phyloP scores from a whole-genome alignment of 2,113 vertebrate species.

The Urocitellus parryii region DNA sequence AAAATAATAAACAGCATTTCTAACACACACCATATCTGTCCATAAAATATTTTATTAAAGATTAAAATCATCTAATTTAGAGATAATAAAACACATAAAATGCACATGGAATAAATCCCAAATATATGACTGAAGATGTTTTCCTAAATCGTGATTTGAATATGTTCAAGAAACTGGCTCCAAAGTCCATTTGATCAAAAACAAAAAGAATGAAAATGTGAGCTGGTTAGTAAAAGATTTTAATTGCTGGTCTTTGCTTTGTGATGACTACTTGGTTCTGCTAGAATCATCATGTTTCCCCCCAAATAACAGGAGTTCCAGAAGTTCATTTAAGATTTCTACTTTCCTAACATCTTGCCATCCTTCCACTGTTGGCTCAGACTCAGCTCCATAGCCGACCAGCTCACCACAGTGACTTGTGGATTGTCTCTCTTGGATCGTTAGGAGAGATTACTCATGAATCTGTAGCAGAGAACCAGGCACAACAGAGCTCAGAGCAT shows the following conservation, averaged over 20 bases:
- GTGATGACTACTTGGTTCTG: neutral
- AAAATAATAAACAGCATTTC: slow-evolving; percentile 22
- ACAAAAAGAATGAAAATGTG: neutral
- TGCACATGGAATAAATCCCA: neutral
- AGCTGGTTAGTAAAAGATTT: neutral
- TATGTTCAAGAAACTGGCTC: neutral
- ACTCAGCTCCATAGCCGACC: neutral
- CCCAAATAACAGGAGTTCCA: neutral
- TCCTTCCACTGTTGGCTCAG: neutral
- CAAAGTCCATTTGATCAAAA: neutral
- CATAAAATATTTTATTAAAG: slow-evolving; percentile 52
- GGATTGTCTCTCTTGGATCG: neutral
- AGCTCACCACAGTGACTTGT: neutral
- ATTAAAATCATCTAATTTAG: slow-evolving; percentile 7
- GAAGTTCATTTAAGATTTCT: neutral
- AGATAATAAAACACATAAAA: neutral
- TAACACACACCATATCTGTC: neutral
- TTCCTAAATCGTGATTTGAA: neutral
- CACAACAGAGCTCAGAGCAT: neutral
- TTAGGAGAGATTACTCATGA: neutral
- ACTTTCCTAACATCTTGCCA: neutral
- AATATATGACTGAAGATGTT: neutral
- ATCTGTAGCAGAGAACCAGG: neutral
- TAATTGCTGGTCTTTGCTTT: neutral
- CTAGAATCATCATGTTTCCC: neutral